phyloP scores from a whole-genome alignment of 2,888 invertebrate species.

The Osmoderma eremita region DNA sequence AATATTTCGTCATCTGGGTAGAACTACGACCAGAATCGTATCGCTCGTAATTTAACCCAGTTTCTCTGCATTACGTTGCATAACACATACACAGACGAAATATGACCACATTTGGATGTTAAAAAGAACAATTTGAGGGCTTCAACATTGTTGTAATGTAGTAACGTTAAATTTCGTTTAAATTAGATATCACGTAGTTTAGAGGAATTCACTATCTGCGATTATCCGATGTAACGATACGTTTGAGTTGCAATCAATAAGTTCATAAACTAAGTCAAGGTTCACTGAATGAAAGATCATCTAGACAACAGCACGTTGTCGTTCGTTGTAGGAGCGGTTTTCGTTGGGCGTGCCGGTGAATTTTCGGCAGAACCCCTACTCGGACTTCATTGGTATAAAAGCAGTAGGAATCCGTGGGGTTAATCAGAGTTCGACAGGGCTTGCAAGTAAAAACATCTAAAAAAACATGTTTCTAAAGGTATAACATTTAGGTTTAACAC shows the following conservation, averaged over 20 bases:
- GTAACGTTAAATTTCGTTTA: too few relatives aligned
- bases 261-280: slow-evolving; percentile 37
- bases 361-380: slow-evolving; percentile 34
- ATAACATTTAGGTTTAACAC: neutral
- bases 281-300: slow-evolving; percentile 24
- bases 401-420: neutral
- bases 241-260: slow-evolving; percentile 9
- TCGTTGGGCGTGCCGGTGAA: slow-evolving; percentile 20
- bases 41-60: slow-evolving; percentile 27
- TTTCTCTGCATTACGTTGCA: slow-evolving; percentile 14
- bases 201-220: neutral
- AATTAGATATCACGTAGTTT: neutral
- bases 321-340: slow-evolving; percentile 24
- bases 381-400: slow-evolving; percentile 35
- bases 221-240: neutral
- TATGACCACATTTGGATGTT: neutral
- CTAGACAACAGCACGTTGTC: slow-evolving; percentile 15
- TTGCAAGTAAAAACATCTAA: slow-evolving; percentile 26
- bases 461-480: slow-evolving; percentile 39
- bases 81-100: slow-evolving; percentile 1
- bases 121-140: neutral
- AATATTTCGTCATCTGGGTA: slow-evolving; percentile 16
- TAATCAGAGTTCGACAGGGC: slow-evolving; percentile 29
- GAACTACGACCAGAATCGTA: neutral
- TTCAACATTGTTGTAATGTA: too few relatives aligned